Base-by-base conservation (phyloP, 2,797 vertebrate genomes). In the Sebastes kiyomatsui region DNA sequence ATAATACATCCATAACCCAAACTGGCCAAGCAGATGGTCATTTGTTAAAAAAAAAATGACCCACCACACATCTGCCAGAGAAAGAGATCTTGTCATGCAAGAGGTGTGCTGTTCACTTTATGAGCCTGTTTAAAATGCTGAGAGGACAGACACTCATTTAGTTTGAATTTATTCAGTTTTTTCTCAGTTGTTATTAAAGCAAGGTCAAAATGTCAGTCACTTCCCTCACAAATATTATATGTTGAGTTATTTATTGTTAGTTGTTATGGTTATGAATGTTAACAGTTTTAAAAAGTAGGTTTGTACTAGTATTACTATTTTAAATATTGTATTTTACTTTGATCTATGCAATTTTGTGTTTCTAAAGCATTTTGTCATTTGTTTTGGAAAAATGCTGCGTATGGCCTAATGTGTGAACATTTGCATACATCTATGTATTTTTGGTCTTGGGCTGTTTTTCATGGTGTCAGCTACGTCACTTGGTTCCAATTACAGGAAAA, bases 1-100 rank as follows among this genome's bases (percentile, higher is more conserved):
- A 16, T 55, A 55, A 55, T 6, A 23, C 52, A 55, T 23, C 5
- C 52, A 55, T 55, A 22, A 55, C 52, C 77, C 84, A 88, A 84
- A 91, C 85, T 89, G 83, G 75, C 73, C 79, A 80, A 83, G 72
- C 93, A 94, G 91, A 95, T 93, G 92, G 91, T 81, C 33, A 86
- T 91, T 92, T 91, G 88, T 88, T 87, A 56, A 89, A 91, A 90
- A 90, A 92, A 92, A 88, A 92, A 20, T 91, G 83, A 90, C 77
- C 82, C 81, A 84, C 72, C 76, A 74, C 75, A 66, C 72, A 76
- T 71, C 59, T 77, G 61, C 58, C 72, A 60, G 69, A 76, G 56
- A 83, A 81, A 85, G 62, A 76, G 22, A 35, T 59, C 12, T 67
- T 28, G 16, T 56, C 33, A 79, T 28, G 54, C 22, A 49, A 56